A percentile compares a stretch with the other conserved stretches of the same genome.
phyloP scores from a whole-genome alignment of 1,140 invertebrate species.

The Diprion similis region DNA sequence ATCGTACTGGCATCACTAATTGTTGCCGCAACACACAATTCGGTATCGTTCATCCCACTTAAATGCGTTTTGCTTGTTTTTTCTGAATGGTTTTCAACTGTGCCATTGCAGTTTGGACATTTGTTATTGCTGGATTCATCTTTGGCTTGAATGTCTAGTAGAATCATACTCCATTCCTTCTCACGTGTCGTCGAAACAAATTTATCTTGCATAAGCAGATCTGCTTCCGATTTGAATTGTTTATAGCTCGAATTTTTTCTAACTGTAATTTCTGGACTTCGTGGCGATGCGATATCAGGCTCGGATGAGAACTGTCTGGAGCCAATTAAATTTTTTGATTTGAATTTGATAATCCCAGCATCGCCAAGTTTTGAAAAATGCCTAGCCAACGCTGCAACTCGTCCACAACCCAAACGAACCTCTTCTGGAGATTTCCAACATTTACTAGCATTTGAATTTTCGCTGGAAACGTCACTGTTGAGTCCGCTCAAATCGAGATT shows the following conservation, averaged over 20 bases:
- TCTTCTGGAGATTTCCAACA: conserved; percentile 71
- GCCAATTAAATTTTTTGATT: conserved; percentile 36
- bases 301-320: conserved; percentile 51
- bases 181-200: conserved; percentile 39
- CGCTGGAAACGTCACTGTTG: conserved; percentile 52
- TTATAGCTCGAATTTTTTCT: conserved; percentile 20
- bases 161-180: conserved; percentile 51
- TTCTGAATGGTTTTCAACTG: conserved; percentile 4
- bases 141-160: conserved; percentile 45
- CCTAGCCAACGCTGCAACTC: conserved; percentile 68
- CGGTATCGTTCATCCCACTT: conserved; percentile 5
- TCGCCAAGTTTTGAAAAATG: conserved; percentile 65
- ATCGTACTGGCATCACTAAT: background rate
- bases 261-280: conserved; percentile 26
- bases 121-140: conserved; percentile 19
- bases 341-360: conserved; percentile 53
- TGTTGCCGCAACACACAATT: background rate
- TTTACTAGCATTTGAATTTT: conserved; percentile 57
- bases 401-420: conserved; percentile 64
- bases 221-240: conserved; percentile 44
- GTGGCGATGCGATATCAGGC: conserved; percentile 48
- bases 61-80: conserved; percentile 24
- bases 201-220: conserved; percentile 40
- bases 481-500: conserved; percentile 53
- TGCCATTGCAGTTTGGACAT: background rate